Percentiles rank a stretch among this genome's conserved stretches.
Conservation (phyloP, 2,113 vertebrate genomes). For the Ranitomeya imitator region DNA sequence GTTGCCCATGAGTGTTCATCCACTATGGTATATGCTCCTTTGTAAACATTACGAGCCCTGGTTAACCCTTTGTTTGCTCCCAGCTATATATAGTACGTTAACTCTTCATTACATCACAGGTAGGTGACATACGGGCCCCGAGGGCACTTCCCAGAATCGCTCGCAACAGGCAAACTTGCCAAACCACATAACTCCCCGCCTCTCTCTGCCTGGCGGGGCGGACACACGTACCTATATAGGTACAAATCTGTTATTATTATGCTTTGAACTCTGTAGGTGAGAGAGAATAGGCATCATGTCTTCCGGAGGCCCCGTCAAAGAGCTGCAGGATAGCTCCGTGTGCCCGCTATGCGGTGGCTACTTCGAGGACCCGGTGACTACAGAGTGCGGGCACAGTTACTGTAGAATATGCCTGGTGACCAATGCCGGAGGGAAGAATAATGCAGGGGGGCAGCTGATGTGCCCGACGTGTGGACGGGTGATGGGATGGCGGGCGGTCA, state of each 20-base stretch:
- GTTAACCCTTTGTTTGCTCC: conserved; percentile 22
- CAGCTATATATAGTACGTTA: conserved; percentile 36
- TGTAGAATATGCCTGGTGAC: conserved; percentile 68
- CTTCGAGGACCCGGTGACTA: conserved; percentile 70
- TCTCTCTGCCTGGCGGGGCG: conserved; percentile 9
- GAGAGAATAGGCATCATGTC: not conserved
- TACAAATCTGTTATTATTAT: not conserved
- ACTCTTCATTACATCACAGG: conserved; percentile 8
- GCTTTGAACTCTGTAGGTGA: not conserved
- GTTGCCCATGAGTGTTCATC: not conserved
- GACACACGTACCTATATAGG: not conserved
- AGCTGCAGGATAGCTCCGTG: conserved; percentile 67
- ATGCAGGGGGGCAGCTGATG: conserved; percentile 39
- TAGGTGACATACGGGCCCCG: not conserved
- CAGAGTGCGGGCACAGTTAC: conserved; percentile 73
- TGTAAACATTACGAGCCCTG: conserved; percentile 13
- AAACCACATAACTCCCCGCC: conserved; percentile 37
- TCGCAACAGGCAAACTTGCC: conserved; percentile 7
- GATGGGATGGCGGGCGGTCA: conserved; percentile 68
- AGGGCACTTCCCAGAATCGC: conserved; percentile 13
- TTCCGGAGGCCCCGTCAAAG: conserved; percentile 56
- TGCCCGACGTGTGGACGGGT: conserved; percentile 67
- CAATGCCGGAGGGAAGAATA: conserved; percentile 56
- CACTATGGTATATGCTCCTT: not conserved
- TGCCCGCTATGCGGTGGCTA: conserved; percentile 68